Conservation (phyloP, 2,113 vertebrate species). For the Buteo buteo region DNA sequence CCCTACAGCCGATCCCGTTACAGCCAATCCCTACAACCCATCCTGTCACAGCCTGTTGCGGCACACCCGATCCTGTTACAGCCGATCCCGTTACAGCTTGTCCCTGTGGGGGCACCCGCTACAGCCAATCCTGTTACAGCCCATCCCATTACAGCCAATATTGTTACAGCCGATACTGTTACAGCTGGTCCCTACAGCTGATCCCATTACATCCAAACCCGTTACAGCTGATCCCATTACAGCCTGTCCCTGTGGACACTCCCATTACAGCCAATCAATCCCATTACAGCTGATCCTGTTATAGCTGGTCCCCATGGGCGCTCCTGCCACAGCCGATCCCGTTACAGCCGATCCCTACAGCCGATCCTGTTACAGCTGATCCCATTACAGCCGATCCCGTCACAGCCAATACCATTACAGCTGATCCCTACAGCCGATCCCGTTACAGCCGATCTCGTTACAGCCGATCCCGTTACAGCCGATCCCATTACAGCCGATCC, state of each 20-base stretch:
- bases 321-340: neutral
- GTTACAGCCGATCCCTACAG: rapidly evolving
- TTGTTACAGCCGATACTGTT: rapidly evolving
- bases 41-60: too few species aligned
- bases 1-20: too few species aligned
- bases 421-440: rapidly evolving
- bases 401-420: neutral
- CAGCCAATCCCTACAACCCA: too few species aligned
- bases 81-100: neutral
- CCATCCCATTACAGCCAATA: too few species aligned
- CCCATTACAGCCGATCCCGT: rapidly evolving
- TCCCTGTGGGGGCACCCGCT: too few species aligned
- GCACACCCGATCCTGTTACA: neutral
- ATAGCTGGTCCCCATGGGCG: rapidly evolving
- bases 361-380: neutral
- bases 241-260: neutral
- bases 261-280: rapidly evolving
- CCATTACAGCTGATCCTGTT: rapidly evolving
- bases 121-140: too few species aligned
- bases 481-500: neutral
- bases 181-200: neutral
- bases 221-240: rapidly evolving
- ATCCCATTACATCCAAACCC: neutral
- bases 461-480: too few species aligned
- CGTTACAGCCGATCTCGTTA: rapidly evolving